Percentiles rank a stretch among this genome's conserved stretches.
Conservation (phyloP, 2,113 vertebrate genomes). For the Hippopotamus amphibius region DNA sequence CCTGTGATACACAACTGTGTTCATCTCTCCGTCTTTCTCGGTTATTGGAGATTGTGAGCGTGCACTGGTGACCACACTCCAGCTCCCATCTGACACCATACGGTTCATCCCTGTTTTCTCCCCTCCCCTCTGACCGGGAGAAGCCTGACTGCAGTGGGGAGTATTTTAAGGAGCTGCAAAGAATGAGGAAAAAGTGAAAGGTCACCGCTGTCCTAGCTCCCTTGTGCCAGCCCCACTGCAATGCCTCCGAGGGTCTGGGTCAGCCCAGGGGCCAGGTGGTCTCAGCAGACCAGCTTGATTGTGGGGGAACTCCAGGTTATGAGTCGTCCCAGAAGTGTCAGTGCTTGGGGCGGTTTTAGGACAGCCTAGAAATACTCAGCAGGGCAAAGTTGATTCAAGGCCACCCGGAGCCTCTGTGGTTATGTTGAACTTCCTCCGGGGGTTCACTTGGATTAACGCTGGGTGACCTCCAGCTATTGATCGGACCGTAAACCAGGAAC, state of each 20-base stretch:
- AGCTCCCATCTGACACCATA: neutral
- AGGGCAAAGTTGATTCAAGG: neutral
- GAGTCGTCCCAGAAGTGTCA: neutral
- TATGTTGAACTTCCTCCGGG: neutral
- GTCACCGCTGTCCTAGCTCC: neutral
- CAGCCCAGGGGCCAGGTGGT: neutral
- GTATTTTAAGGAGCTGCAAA: neutral
- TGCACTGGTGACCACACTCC: neutral
- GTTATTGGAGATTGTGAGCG: neutral
- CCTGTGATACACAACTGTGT: neutral
- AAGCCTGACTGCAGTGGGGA: neutral
- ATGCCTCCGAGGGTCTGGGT: neutral
- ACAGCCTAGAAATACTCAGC: neutral
- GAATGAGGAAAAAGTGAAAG: neutral
- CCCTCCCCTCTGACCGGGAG: neutral
- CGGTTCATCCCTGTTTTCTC: neutral
- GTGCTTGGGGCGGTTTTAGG: neutral
- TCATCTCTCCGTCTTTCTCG: neutral
- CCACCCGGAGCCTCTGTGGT: neutral
- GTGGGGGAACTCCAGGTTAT: neutral
- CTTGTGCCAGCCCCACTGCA: neutral
- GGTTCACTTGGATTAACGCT: neutral
- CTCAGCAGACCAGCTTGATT: neutral
- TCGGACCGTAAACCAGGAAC: neutral
- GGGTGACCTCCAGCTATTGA: neutral